Evolutionary conservation across 2,797 vertebrate genomes (phyloP), one percentile per base, ranked within the genome.

Genomic region (Aphelocoma californica): DNA sequence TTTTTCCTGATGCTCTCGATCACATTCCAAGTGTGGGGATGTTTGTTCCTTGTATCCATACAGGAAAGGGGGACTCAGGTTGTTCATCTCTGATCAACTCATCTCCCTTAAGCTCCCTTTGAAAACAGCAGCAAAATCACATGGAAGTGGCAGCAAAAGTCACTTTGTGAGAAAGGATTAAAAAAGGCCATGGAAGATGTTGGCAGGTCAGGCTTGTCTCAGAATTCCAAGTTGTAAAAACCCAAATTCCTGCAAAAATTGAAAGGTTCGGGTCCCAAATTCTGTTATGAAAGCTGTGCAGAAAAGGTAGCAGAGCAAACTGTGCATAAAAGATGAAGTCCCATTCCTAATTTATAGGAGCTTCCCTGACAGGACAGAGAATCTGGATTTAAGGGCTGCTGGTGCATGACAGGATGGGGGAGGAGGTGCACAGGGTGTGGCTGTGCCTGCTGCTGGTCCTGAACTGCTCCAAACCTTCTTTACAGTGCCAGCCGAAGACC

Each of bases 341-440:
- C 45, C 3, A 0, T 16, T 69, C 38, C n/a, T 15, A 0, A 12
- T 51, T 61, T 6, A 2, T 2, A 3, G 58, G 16, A 21, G 12
- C 12, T 47, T 25, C 45, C 40, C 44, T 19, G 15, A 3, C 7
- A 47, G 38, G 53, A 29, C 32, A 29, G 32, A 23, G 26, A 10
- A 24, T 16, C 14, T 40, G 28, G 5, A 45, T 77, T 9, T 23
- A 14, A 12, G 51, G 53, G 57, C 10, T 40, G 56, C 48, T 66
- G 64, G 28, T 1, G 12, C 40, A 0, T 5, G 36, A 12, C n/a
- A 26, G 58, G 61, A 7, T 8, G 40, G 57, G 50, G 65, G 19
- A 77, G 47, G 38, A 9, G 50, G 14, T 13, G 45, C 73, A 3
- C 45, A 19, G 48, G 56, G 6, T 18, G 10, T 10, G 60, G 14